Conservation (phyloP, 2,797 vertebrate species). For the Silurus lanzhouensis region DNA sequence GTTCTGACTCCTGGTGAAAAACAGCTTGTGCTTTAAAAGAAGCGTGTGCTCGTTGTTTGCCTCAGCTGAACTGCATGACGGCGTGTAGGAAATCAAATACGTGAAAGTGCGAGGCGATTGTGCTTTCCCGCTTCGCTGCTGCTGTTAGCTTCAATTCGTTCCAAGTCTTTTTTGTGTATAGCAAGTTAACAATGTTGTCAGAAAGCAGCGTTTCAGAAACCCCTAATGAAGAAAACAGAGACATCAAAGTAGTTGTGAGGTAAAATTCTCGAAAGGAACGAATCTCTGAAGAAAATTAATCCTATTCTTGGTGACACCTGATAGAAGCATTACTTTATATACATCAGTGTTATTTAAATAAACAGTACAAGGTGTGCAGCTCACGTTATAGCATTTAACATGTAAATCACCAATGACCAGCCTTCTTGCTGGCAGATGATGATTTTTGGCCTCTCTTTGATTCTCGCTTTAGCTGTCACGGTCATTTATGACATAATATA, state of each 20-base stretch:
- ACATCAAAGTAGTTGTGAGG: neutral
- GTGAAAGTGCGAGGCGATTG: neutral
- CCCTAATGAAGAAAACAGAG: neutral
- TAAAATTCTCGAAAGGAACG: neutral
- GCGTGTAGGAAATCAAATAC: neutral
- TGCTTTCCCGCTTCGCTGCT: neutral
- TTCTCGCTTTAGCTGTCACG: neutral
- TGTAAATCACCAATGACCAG: neutral
- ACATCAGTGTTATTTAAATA: neutral
- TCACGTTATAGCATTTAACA: neutral
- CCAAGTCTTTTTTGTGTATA: neutral
- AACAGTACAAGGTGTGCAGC: neutral
- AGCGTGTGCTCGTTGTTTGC: neutral
- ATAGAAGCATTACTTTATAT: neutral
- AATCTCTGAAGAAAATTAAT: neutral
- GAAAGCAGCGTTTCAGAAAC: neutral
- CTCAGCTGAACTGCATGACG: neutral
- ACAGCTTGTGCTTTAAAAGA: slow-evolving; percentile 1
- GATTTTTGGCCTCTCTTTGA: neutral
- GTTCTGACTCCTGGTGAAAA: slow-evolving; percentile 7
- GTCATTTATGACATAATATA: neutral
- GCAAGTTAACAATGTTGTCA: neutral
- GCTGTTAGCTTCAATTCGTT: neutral
- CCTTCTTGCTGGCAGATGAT: neutral
- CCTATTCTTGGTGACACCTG: neutral